Conservation (phyloP, 2,113 vertebrate genomes). For the Hyaena hyaena region DNA sequence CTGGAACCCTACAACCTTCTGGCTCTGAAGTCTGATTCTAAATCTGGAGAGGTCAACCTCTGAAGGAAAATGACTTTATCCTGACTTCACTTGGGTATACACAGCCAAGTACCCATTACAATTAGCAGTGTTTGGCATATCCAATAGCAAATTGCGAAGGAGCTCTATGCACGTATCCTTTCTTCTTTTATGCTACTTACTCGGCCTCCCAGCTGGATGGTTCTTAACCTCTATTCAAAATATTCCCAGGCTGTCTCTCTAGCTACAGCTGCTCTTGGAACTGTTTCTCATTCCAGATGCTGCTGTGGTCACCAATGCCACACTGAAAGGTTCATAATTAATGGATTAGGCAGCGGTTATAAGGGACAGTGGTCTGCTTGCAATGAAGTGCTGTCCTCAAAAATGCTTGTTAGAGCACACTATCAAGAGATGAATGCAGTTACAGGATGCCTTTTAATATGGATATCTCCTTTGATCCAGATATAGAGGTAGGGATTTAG, state of each 20-base stretch:
- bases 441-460: background rate
- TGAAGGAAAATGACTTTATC: background rate
- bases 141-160: background rate
- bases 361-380: background rate
- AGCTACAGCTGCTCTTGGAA: background rate
- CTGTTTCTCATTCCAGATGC: background rate
- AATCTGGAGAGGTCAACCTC: slow-evolving; percentile 26
- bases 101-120: background rate
- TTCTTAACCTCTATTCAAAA: background rate
- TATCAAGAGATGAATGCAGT: background rate
- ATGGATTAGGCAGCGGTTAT: background rate
- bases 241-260: background rate
- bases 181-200: background rate
- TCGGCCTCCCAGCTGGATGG: background rate
- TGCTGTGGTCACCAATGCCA: background rate
- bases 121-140: background rate
- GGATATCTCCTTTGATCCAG: background rate
- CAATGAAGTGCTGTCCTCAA: background rate
- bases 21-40: background rate
- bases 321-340: background rate
- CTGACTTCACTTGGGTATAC: background rate
- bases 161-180: background rate
- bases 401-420: background rate
- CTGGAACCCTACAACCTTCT: background rate
- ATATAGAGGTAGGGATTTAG: background rate